Base-by-base conservation (phyloP, 2,888 invertebrate species). In the Exephanes ischioxanthus region DNA sequence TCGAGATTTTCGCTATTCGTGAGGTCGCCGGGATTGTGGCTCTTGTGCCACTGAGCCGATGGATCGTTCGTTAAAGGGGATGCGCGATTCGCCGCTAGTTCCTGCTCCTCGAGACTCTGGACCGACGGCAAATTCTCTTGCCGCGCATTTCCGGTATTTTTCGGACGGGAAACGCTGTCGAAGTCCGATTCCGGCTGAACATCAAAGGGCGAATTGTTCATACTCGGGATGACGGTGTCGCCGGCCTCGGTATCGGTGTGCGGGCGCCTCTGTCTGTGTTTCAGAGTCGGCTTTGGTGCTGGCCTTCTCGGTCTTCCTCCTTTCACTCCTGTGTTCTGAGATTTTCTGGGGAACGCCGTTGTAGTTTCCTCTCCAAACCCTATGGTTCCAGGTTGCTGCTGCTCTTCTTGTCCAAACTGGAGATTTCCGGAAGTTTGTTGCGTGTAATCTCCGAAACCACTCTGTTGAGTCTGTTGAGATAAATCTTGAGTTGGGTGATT, bases 1-100 rank as follows among this genome's bases (percentile, higher is more conserved):
- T 71, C 45, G 16, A 37, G 68, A 53, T 83, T 70, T 58, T 90
- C 87, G n/a, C 86, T 86, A 45, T 88, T 86, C 16, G 89, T 90
- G 51, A 90, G 83, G 75, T 91, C 91, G 58, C 87, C 87, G 30
- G 90, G 88, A 55, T 89, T 86, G 72, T 91, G 92, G 4, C 81
- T 88, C 26, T 86, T 87, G 73, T 91, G 91, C 91, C 91, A 91
- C 14, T 88, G 86, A 16, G 22, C 22, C 14, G 70, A 66, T 1
- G 71, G 76, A 71, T 55, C 48, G 33, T 66, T 63, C 1, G 7
- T 51, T 19, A 22, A n/a, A 30, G 26, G 48, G 7, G 75, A 48
- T 66, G 6, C 53, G 14, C 37, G 75, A 66, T 51, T 80, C 26
- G 33, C 72, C n/a, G 16, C 51, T 14, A 19, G 14, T 11, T 67